phyloP scores from a whole-genome alignment of 2,797 vertebrate genomes.

The Hybognathus amarus region DNA sequence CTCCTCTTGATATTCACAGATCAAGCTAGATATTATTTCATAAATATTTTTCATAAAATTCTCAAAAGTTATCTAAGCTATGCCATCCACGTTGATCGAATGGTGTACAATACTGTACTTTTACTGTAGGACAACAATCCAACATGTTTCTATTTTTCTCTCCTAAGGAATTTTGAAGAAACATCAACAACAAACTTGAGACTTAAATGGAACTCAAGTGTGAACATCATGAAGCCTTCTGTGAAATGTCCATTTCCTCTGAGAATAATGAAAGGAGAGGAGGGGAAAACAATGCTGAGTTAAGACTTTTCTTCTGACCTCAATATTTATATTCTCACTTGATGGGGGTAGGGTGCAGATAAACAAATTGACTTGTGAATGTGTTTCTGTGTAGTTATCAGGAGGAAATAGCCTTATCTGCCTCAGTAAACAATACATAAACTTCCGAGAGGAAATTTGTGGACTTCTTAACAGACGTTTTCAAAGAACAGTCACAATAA shows the following conservation, averaged over 20 bases:
- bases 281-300: conserved; percentile 25
- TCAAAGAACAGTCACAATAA: conserved; percentile 7
- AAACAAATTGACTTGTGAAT: conserved; percentile 31
- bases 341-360: conserved; percentile 12
- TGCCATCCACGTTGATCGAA: neutral
- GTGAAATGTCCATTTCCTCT: conserved; percentile 4
- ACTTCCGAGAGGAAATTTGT: conserved; percentile 10
- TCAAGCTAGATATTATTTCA: neutral
- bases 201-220: neutral
- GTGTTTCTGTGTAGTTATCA: conserved; percentile 22
- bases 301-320: conserved; percentile 23
- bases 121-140: neutral
- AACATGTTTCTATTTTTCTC: neutral
- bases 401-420: conserved; percentile 25
- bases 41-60: neutral
- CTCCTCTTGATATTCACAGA: neutral
- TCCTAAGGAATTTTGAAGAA: neutral
- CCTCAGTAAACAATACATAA: conserved; percentile 28
- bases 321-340: conserved; percentile 34
- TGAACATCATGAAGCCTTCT: neutral
- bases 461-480: conserved; percentile 11
- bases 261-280: conserved; percentile 16
- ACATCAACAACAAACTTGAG: neutral
- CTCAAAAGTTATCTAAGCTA: neutral
- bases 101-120: neutral